Conservation (phyloP, 2,113 vertebrate genomes). For the Ctenodactylus gundi region DNA sequence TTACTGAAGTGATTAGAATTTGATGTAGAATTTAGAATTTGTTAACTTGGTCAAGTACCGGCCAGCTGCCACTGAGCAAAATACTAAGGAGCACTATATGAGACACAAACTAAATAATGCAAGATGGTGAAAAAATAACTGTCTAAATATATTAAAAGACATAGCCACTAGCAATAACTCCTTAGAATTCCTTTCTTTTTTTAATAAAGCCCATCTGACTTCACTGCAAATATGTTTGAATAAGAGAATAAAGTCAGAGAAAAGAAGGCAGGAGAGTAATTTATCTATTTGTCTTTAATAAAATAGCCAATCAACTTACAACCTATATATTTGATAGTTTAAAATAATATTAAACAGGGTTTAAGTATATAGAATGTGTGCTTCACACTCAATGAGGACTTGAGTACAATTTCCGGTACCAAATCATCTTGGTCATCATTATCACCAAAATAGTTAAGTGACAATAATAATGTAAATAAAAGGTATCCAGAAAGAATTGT, state of each 20-base stretch:
- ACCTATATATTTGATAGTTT: not conserved
- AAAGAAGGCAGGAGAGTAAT: not conserved
- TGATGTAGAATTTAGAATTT: conserved; percentile 4
- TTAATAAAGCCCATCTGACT: not conserved
- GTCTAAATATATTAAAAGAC: not conserved
- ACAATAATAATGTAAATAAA: not conserved
- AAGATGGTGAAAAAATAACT: not conserved
- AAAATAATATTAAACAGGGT: not conserved
- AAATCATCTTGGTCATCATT: not conserved
- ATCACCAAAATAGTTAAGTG: not conserved
- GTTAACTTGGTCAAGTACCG: not conserved
- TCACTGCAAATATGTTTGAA: not conserved
- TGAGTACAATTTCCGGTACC: not conserved
- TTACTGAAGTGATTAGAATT: conserved; percentile 14
- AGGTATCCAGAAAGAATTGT: not conserved
- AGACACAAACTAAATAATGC: not conserved
- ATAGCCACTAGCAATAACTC: not conserved
- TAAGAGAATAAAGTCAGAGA: not conserved
- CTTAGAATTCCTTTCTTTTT: not conserved
- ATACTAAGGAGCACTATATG: not conserved
- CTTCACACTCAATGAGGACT: not conserved
- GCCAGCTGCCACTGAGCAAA: not conserved
- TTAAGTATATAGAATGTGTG: not conserved
- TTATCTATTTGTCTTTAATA: not conserved
- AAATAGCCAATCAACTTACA: not conserved